Evolutionary conservation across 2,797 vertebrate species (phyloP), one percentile per base, ranked within the genome.

Genomic region (Oophaga sylvatica): DNA sequence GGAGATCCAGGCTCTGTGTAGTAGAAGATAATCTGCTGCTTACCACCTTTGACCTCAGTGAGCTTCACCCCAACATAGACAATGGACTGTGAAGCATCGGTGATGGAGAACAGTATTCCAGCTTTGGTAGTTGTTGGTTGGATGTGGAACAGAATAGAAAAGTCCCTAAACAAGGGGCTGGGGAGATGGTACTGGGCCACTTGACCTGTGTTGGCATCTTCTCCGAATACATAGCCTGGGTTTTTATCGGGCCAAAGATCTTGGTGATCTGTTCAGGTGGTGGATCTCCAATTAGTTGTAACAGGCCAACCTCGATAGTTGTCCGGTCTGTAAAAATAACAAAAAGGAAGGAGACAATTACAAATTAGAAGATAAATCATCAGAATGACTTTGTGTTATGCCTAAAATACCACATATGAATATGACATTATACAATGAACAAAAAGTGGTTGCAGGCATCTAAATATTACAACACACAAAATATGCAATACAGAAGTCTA

Each of bases 31-130:
- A 99, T 91, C 0, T 95, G 87, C 92, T 97, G 98, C 29, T 93
- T 92, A 67, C 92, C 92, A 0, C 67, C 91, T 20, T 70, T 91
- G 78, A 95, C 94, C 0, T 91, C 92, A 0, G 97, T 96, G 84
- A 99, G 95, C 92, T 98, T 99, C 67, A 97, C 96, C 0, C 96
- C 98, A 82, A 99, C 91, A 0, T 96, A 95, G 92, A 98, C 95
- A 90, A 97, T 91, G 5, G 93, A 91, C 93, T 98, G 97, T 0
- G 90, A 90, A 10, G 94, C 91, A n/a, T 99, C 97, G 0, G 96
- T 98, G 92, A 99, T 1, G 0, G 98, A 96, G 45, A 99, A 96
- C 90, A 99, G 92, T 90, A 99, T 91, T 0, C 97, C 97, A 0
- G 95, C 95, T 0, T 81, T 85, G 16, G 93, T 79, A 0, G 95